Evolutionary conservation across 2,888 invertebrate genomes (phyloP).

Genomic region (Nephrotoma guestfalica): DNA sequence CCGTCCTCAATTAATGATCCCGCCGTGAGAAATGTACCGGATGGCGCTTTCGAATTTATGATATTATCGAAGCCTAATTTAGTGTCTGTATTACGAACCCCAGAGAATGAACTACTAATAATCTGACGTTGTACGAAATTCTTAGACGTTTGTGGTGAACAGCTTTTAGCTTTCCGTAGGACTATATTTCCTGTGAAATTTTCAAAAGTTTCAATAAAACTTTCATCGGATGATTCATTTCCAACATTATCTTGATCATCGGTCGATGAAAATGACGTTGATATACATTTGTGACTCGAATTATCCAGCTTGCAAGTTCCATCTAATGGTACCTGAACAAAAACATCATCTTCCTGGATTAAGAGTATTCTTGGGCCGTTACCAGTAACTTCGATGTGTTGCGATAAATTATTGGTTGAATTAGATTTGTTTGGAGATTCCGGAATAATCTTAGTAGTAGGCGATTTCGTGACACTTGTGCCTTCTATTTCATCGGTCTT

Average conservation of each 20-base stretch:
- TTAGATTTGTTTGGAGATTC: too few species aligned
- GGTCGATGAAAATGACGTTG: neutral
- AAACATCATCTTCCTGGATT: neutral
- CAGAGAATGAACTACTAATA: neutral
- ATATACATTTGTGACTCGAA: neutral
- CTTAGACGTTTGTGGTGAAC: neutral
- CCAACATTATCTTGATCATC: neutral
- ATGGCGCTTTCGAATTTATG: neutral
- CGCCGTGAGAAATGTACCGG: neutral
- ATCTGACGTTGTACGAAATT: neutral
- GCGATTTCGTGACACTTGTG: too few species aligned
- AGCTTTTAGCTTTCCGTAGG: neutral
- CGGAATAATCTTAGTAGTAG: too few species aligned
- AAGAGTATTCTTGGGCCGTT: neutral
- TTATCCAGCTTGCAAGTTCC: neutral
- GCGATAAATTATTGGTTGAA: too few species aligned
- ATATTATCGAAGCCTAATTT: neutral
- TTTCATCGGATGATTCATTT: neutral
- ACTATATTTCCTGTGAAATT: neutral
- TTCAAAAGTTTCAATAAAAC: neutral
- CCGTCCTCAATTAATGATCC: neutral
- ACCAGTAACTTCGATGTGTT: neutral
- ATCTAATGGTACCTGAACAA: neutral
- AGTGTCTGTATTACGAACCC: neutral
- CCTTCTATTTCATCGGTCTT: too few species aligned